Conservation (phyloP, 2,113 vertebrate genomes). For the Tupaia tana region DNA sequence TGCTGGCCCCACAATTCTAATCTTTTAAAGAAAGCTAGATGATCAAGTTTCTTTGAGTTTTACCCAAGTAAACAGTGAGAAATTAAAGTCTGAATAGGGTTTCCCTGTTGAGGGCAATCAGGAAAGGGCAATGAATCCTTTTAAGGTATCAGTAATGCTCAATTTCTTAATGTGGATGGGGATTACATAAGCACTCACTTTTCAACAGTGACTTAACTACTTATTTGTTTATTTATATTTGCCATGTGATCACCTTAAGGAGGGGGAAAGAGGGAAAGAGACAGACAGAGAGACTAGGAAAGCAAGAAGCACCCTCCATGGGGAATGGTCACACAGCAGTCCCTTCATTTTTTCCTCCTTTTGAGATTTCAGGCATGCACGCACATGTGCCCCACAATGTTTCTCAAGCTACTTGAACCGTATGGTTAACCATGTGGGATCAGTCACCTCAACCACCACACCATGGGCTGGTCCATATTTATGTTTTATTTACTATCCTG, state of each 20-base stretch:
- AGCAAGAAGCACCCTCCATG: too few relatives aligned
- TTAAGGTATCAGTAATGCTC: neutral
- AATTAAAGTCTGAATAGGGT: neutral
- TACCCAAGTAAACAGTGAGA: neutral
- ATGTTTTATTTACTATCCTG: neutral
- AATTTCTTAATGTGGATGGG: neutral
- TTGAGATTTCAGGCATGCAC: too few relatives aligned
- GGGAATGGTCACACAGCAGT: too few relatives aligned
- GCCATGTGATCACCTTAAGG: too few relatives aligned
- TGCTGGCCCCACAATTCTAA: neutral
- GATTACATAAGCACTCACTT: neutral
- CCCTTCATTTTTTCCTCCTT: too few relatives aligned
- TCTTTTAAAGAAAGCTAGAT: neutral
- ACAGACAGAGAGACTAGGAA: too few relatives aligned
- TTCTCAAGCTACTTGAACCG: too few relatives aligned
- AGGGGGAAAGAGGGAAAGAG: too few relatives aligned
- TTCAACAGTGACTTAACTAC: neutral
- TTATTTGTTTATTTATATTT: neutral
- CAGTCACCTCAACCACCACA: too few relatives aligned
- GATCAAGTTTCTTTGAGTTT: neutral
- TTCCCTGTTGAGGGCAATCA: neutral
- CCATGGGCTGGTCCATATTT: neutral
- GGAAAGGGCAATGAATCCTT: neutral
- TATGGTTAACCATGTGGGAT: too few relatives aligned
- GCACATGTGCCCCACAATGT: too few relatives aligned